Percentiles rank a stretch among this genome's conserved stretches.
Evolutionary conservation across 2,888 invertebrate species (phyloP).

Genomic region (Stratiomys singularior): DNA sequence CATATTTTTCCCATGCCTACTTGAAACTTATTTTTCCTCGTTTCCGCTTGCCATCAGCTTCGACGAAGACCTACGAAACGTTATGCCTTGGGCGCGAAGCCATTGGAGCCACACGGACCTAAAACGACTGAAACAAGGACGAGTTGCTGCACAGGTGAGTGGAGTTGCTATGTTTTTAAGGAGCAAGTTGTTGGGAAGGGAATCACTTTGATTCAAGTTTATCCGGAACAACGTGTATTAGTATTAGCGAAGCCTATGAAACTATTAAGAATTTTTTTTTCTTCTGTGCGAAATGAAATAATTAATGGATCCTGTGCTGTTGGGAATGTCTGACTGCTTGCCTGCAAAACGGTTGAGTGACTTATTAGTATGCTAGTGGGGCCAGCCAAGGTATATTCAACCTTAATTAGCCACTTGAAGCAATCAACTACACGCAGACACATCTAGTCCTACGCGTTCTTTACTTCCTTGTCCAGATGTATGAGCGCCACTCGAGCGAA

Average conservation of each 20-base stretch:
- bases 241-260: no score
- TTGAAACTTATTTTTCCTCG: conserved; percentile 18
- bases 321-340: no score
- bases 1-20: conserved; percentile 31
- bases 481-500: background rate
- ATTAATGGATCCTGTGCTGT: no score
- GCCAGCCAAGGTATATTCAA: background rate
- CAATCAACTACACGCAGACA: background rate
- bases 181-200: no score
- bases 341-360: no score
- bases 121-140: conserved; percentile 76
- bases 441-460: no score
- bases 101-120: conserved; percentile 86
- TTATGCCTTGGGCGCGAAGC: conserved; percentile 77
- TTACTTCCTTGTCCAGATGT: no score
- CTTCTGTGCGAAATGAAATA: no score
- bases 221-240: no score
- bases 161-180: background rate
- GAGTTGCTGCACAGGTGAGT: conserved; percentile 80
- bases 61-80: conserved; percentile 74
- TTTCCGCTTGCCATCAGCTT: conserved; percentile 66
- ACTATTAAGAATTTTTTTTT: no score
- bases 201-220: no score
- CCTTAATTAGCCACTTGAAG: background rate
- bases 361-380: no score